phyloP scores from a whole-genome alignment of 2,113 vertebrate genomes.

The Glareola pratincola region DNA sequence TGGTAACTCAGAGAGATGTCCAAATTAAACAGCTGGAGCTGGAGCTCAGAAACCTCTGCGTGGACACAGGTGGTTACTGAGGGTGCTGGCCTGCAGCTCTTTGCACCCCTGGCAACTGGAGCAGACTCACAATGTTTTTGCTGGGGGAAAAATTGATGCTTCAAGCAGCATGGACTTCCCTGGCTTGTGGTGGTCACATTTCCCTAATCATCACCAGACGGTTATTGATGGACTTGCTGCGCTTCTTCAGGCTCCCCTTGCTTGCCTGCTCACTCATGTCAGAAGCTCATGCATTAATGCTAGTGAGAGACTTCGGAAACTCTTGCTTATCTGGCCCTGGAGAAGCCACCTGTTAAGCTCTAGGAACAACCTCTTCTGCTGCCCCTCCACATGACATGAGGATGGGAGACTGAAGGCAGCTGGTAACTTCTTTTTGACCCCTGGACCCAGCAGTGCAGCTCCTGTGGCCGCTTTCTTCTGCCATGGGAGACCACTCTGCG shows the following conservation, averaged over 20 bases:
- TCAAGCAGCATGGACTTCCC: background rate
- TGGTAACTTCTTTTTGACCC: background rate
- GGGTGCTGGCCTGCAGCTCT: background rate
- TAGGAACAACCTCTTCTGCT: background rate
- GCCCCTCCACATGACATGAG: background rate
- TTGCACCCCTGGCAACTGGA: conserved; percentile 19
- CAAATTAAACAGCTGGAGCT: conserved; percentile 88
- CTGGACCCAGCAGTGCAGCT: background rate
- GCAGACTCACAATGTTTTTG: conserved; percentile 16
- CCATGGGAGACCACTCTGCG: background rate
- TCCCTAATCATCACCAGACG: background rate
- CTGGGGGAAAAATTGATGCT: background rate
- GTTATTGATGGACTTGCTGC: background rate
- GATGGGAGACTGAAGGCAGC: background rate
- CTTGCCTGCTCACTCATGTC: background rate
- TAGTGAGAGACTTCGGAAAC: background rate
- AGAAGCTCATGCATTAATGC: background rate
- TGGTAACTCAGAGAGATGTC: conserved; percentile 84
- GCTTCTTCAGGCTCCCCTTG: background rate
- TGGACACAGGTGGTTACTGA: conserved; percentile 65
- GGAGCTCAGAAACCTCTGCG: conserved; percentile 85
- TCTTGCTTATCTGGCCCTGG: background rate
- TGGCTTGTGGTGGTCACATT: conserved; percentile 2
- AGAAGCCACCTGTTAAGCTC: background rate
- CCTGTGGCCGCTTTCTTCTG: background rate